A percentile compares a stretch with the other conserved stretches of the same genome.
phyloP scores from a whole-genome alignment of 2,797 vertebrate genomes.

The Mycteria americana region DNA sequence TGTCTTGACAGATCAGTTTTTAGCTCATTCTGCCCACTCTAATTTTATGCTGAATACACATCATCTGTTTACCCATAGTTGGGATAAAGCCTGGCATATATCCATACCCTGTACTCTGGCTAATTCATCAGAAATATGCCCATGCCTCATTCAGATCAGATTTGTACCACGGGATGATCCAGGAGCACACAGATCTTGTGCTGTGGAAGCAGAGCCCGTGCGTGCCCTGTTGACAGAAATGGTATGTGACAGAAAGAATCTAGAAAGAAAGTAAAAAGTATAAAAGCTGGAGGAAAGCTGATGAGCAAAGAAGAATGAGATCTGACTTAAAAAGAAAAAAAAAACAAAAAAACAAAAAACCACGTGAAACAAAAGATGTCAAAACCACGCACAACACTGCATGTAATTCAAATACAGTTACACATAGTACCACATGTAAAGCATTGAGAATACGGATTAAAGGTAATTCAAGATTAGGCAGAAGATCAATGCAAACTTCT shows the following conservation, averaged over 20 bases:
- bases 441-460: background rate
- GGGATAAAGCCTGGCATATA: constrained; percentile 51
- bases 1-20: constrained; percentile 69
- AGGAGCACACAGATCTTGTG: background rate
- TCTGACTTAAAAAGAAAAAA: background rate
- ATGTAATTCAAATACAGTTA: background rate
- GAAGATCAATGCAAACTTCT: background rate
- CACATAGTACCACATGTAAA: background rate
- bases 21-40: constrained; percentile 64
- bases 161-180: background rate
- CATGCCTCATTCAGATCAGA: background rate
- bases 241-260: background rate
- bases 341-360: no score
- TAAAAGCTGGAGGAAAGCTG: background rate
- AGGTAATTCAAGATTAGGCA: background rate
- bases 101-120: constrained; percentile 1
- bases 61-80: constrained; percentile 57
- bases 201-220: accelerated
- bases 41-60: constrained; percentile 53
- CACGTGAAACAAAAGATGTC: background rate
- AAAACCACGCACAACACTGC: background rate
- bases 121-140: constrained; percentile 35
- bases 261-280: background rate
- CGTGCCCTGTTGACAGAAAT: background rate
- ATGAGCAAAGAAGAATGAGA: background rate